Evolutionary conservation across 1,140 invertebrate species (phyloP).

Genomic region (Nylanderia fulva): DNA sequence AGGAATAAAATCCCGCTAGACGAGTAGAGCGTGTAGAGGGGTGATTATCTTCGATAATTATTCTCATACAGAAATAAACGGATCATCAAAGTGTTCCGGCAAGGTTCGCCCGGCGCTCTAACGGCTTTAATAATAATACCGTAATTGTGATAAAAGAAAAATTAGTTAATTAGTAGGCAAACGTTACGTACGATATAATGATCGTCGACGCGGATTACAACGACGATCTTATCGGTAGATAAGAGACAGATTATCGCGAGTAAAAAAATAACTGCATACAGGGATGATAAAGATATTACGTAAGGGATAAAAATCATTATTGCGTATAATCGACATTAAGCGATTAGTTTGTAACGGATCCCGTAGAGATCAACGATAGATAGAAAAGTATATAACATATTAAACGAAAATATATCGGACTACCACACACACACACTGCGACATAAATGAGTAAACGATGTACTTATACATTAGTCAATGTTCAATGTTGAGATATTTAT

Average conservation of each 20-base stretch:
- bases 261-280: conserved; percentile 60
- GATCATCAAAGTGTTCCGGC: conserved; percentile 42
- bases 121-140: conserved; percentile 72
- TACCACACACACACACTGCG: conserved; percentile 40
- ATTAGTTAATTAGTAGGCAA: conserved; percentile 64
- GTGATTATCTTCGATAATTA: conserved; percentile 37
- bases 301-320: conserved; percentile 62
- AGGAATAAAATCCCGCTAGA: background rate
- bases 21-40: background rate
- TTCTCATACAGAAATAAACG: conserved; percentile 26
- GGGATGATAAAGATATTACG: conserved; percentile 62
- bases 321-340: conserved; percentile 69
- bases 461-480: conserved; percentile 80
- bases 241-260: conserved; percentile 54
- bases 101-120: conserved; percentile 51
- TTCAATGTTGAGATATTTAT: conserved; percentile 83
- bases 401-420: conserved; percentile 62
- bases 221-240: conserved; percentile 40
- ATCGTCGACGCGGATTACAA: conserved; percentile 59
- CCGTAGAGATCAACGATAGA: conserved; percentile 60
- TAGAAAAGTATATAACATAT: conserved; percentile 67
- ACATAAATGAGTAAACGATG: conserved; percentile 73
- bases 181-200: conserved; percentile 53
- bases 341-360: conserved; percentile 69
- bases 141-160: conserved; percentile 76